Evolutionary conservation across 1,140 invertebrate species (phyloP), one percentile per base, ranked within the genome.

Genomic region (Lineus longissimus): DNA sequence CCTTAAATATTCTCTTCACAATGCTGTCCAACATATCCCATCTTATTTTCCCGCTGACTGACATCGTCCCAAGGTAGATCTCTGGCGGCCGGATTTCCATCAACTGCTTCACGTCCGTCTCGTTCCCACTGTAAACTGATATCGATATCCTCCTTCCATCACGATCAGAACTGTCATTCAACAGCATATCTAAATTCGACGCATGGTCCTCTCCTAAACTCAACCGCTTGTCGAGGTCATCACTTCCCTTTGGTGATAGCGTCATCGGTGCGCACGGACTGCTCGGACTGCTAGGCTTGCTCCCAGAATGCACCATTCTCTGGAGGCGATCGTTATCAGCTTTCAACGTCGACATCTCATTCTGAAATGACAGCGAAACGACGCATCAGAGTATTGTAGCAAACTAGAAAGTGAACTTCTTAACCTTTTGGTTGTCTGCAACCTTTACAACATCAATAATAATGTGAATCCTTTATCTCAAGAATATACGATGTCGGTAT

Each of bases 261-360:
- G n/a, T n/a, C 33, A 36, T 36, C 33, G 33, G 33, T 36, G 33
- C 33, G 15, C 33, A 36, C 15, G 33, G 33, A 15, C 33, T 36
- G 33, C 4, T 15, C 4, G 33, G 33, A 36, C 33, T 36, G 33
- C 6, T 7, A 36, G 33, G 33, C 33, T 36, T 36, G 33, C 33
- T 36, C 33, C 33, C 33, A 4, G 47, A 7, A 9, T 60, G 33
- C 65, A 66, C 64, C 71, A 76, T 83, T 69, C 91, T 86, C 73
- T 97, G 94, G 0, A 98, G 85, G 36, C 95, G 86, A 73, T 97
- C 94, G 79, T 98, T 98, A 77, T 98, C 97, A 74, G 97, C 93
- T 77, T 97, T 97, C 69, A 98, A 82, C 71, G 91, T 93, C 70
- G 93, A 83, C 93, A 98, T 97, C 83, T 98, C 95, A 77, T 90